Percentiles rank a stretch among this genome's conserved stretches.
These are phyloP conservation scores for Bubo bubo DNA, from an alignment of 2,113 vertebrate species.

Conservation along the genomic window DNA sequence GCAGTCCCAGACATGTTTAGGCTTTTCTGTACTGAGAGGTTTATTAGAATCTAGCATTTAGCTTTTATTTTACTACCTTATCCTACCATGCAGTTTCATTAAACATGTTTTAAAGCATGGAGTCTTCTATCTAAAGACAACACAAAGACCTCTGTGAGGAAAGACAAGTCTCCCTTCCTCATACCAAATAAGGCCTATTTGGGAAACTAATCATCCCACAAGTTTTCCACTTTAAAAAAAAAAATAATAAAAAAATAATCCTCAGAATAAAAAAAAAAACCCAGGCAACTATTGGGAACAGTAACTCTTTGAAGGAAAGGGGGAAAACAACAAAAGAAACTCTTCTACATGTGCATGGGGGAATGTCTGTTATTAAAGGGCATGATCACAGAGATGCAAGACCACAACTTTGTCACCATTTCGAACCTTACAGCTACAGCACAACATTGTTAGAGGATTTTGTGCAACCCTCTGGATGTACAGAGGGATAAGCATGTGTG, in stretches of 20 bases:
- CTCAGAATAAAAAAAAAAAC: background rate
- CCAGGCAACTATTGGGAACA: background rate
- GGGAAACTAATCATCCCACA: background rate
- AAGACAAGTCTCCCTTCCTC: background rate
- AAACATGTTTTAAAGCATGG: background rate
- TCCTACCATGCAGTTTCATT: background rate
- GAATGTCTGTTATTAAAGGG: background rate
- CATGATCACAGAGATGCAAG: background rate
- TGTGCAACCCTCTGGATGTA: background rate
- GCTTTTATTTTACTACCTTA: background rate
- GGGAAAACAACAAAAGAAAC: background rate
- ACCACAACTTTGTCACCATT: background rate
- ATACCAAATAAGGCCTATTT: background rate
- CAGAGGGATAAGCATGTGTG: fast-evolving
- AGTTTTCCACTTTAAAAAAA: background rate
- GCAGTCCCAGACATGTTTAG: background rate
- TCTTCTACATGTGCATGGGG: fast-evolving
- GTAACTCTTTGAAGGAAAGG: background rate
- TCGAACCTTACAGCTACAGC: background rate
- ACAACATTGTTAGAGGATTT: background rate
- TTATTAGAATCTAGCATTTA: background rate
- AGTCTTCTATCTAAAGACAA: background rate
- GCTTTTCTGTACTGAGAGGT: background rate
- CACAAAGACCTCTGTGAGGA: background rate
- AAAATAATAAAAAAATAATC: background rate